A percentile compares a stretch with the other conserved stretches of the same genome.
phyloP scores from a whole-genome alignment of 2,888 invertebrate genomes.

The Trissoscelio sp. region DNA sequence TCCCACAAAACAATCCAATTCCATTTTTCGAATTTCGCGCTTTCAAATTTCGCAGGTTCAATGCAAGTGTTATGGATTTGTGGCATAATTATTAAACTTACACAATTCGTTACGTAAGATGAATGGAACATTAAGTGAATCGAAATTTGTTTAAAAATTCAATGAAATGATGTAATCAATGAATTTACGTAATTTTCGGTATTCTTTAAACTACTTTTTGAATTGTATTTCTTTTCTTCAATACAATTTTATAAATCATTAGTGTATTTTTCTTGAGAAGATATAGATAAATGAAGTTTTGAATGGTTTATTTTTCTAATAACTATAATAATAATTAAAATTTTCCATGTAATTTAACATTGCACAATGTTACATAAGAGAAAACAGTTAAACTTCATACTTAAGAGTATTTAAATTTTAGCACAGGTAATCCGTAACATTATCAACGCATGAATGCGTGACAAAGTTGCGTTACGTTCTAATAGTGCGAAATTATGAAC shows the following conservation, averaged over 20 bases:
- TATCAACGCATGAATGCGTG: slow-evolving; percentile 55
- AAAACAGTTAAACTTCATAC: slow-evolving; percentile 25
- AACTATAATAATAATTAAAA: no score
- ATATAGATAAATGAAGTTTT: no score
- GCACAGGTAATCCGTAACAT: slow-evolving; percentile 34
- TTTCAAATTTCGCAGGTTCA: no score
- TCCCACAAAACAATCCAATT: neutral
- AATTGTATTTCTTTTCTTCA: no score
- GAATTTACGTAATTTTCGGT: neutral
- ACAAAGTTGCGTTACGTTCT: slow-evolving; percentile 43
- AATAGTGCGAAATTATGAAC: slow-evolving; percentile 39
- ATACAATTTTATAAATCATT: neutral
- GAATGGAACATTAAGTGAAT: neutral
- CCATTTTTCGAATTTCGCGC: slow-evolving; percentile 3
- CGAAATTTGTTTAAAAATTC: neutral
- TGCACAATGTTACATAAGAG: slow-evolving; percentile 19
- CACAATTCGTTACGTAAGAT: neutral
- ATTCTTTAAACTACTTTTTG: no score
- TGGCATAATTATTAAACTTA: no score
- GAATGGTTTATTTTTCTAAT: no score
- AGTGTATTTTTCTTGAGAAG: no score
- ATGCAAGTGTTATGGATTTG: no score
- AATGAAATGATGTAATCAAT: neutral
- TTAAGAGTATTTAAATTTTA: slow-evolving; percentile 36
- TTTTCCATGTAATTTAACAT: neutral